Conservation (phyloP, 2,797 vertebrate species). For the Nothura maculosa region DNA sequence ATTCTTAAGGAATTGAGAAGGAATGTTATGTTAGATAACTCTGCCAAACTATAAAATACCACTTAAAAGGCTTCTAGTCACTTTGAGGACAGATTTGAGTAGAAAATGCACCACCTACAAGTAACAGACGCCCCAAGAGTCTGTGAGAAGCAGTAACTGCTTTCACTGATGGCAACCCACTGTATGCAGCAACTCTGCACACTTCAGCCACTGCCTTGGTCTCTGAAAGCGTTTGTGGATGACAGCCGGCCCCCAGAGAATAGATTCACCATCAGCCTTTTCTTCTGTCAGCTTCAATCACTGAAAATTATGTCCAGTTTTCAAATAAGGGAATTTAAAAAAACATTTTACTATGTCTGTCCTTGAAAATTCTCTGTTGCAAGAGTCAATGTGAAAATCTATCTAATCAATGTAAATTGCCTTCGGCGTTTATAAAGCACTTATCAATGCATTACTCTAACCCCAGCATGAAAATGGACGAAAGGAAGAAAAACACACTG, state of each 20-base stretch:
- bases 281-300: constrained; percentile 54
- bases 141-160: not conserved
- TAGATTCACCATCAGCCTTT: constrained; percentile 10
- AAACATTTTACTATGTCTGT: not conserved
- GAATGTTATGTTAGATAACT: not conserved
- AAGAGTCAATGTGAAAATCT: constrained; percentile 38
- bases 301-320: constrained; percentile 41
- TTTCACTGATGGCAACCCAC: not conserved
- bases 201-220: constrained; percentile 36
- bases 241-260: constrained; percentile 24
- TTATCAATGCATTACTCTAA: not conserved
- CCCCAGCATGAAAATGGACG: not conserved
- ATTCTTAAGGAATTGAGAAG: not conserved
- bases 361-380: constrained; percentile 52
- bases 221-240: constrained; percentile 16
- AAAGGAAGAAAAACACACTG: not conserved
- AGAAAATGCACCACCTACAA: constrained; percentile 21
- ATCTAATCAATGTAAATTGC: constrained; percentile 33
- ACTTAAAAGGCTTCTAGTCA: constrained; percentile 14
- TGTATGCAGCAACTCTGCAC: not conserved
- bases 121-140: constrained; percentile 22
- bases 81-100: not conserved
- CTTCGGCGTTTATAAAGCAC: constrained; percentile 25
- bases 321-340: constrained; percentile 45
- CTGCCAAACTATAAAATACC: not conserved